These are phyloP conservation scores for Luperina nickerlii DNA, from an alignment of 2,888 invertebrate species.

Conservation along the genomic window DNA sequence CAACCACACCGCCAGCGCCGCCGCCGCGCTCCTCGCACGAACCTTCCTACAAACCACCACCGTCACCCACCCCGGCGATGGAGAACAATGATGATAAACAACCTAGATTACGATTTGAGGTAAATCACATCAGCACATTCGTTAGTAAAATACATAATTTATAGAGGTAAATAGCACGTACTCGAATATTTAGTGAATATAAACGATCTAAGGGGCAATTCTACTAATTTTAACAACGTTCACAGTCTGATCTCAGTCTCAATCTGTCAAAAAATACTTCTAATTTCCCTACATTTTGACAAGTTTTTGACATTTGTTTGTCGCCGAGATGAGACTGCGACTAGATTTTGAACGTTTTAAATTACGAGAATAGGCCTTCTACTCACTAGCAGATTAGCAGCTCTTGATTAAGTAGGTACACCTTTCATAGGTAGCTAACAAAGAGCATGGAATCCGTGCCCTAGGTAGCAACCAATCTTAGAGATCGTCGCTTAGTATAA, in stretches of 20 bases:
- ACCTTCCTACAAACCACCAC: slow-evolving; percentile 70
- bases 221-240: too few species aligned
- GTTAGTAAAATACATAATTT: not conserved
- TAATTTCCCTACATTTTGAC: too few species aligned
- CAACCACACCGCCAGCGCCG: slow-evolving; percentile 71
- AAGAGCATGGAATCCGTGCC: not conserved
- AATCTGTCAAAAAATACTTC: too few species aligned
- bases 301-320: too few species aligned
- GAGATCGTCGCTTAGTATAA: not conserved
- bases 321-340: too few species aligned
- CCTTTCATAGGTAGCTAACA: not conserved
- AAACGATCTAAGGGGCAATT: too few species aligned
- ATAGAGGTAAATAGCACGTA: not conserved
- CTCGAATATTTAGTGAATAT: not conserved
- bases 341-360: too few species aligned
- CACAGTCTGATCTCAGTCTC: too few species aligned
- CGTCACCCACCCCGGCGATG: slow-evolving; percentile 70
- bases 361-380: too few species aligned
- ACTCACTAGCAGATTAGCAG: not conserved
- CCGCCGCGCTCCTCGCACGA: slow-evolving; percentile 64
- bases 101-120: slow-evolving; percentile 86
- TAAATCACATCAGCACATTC: slow-evolving; percentile 66
- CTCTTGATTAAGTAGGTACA: not conserved
- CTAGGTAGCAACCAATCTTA: not conserved
- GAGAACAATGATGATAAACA: slow-evolving; percentile 79